phyloP scores from a whole-genome alignment of 2,888 invertebrate genomes.

The Andrena camellia region DNA sequence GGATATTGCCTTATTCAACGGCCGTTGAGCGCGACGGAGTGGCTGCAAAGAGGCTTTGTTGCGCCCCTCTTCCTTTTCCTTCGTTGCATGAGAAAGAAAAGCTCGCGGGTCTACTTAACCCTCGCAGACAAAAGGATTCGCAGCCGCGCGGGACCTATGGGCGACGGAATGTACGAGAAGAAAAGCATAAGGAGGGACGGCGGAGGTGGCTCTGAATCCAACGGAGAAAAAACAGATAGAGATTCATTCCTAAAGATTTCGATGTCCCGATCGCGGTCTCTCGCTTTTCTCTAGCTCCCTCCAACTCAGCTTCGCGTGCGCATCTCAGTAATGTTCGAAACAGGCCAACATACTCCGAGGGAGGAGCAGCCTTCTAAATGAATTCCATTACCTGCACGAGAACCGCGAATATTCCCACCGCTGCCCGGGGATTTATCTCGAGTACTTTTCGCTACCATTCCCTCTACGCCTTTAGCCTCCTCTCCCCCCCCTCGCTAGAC shows the following conservation, averaged over 20 bases:
- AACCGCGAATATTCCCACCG: constrained; percentile 8
- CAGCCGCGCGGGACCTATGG: not conserved
- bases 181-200: not conserved
- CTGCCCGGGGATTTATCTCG: constrained; percentile 26
- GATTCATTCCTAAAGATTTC: not conserved
- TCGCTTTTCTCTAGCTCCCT: too few species aligned
- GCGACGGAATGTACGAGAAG: not conserved
- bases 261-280: not conserved
- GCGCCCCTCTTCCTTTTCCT: constrained; percentile 21
- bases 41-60: constrained; percentile 71
- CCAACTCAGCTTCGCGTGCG: too few species aligned
- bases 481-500: not conserved
- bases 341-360: constrained; percentile 7
- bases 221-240: not conserved
- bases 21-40: constrained; percentile 58
- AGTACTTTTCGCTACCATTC: not conserved
- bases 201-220: not conserved
- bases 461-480: constrained; percentile 2
- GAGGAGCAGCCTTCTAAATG: not conserved
- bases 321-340: not conserved
- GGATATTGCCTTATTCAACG: constrained; percentile 73
- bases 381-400: constrained; percentile 18
- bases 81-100: constrained; percentile 26
- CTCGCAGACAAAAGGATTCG: constrained; percentile 13
- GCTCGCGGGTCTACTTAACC: constrained; percentile 29